Evolutionary conservation across 1,140 invertebrate genomes (phyloP), one percentile per base, ranked within the genome.

Genomic region (Drosophila persimilis): DNA sequence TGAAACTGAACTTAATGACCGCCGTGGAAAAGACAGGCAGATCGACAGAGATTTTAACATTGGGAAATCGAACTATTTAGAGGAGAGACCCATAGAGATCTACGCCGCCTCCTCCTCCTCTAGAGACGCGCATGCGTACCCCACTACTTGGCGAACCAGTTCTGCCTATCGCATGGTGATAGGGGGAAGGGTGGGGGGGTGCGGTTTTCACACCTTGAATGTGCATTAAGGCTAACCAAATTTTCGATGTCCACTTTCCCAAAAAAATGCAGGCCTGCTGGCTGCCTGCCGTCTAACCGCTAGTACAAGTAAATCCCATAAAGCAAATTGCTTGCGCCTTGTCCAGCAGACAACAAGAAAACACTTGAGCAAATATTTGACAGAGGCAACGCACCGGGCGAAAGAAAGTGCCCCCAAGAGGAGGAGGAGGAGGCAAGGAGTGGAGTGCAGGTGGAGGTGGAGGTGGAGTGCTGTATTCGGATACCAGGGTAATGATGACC

Each of bases 291-390:
- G 31, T 45, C 57, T 75, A 83, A 71, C 64, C 64, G 35, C 15
- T 65, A 50, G 56, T 79, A 75, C 70, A 83, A 83, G 75, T 83
- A 78, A 83, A 83, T 71, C 75, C 61, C 76, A 84, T 76, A 76
- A 76, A 75, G 65, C 72, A 85, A 85, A 84, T 80, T 80, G 72
- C 54, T 71, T 53, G 48, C 63, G 52, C 63, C 76, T 57, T 75
- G 76, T 73, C 61, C 52, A 24, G 20, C 20, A 20, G 20, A 20
- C 20, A 20, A 20, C 1, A 20, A 20, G 1, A 20, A 20, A 62
- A 63, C 79, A 83, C 53, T 80, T 76, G 72, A 63, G 59, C 63
- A 80, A 85, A 84, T 73, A 84, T 80, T 85, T 85, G 77, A 61
- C 60, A 22, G 55, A 60, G 44, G 56, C 67, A 59, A 73, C 31